Evolutionary conservation across 1,140 invertebrate genomes (phyloP), one percentile per base, ranked within the genome.

Genomic region (Drosophila sturtevanti): DNA sequence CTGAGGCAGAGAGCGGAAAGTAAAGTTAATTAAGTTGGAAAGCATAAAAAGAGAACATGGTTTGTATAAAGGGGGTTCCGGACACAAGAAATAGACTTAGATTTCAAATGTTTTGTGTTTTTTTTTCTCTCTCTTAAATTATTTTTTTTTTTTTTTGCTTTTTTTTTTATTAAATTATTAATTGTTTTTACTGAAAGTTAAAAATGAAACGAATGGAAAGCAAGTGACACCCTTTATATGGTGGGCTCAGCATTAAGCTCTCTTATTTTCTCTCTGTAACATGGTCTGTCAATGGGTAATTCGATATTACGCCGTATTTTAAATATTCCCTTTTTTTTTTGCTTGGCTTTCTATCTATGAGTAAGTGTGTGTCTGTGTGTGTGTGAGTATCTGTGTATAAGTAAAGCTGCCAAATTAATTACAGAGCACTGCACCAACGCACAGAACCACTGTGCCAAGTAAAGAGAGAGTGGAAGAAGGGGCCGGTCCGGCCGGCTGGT

Each of bases 401-500:
- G 41, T 31, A 60, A 35, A 85, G 81, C 81, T 86, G 82, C 81
- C 81, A 85, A 85, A 85, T 85, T 87, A 85, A 85, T 85, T 85
- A 85, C 81, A 85, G 81, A 85, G 81, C 81, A 78, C 81, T 85
- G 81, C 81, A 86, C 77, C 77, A 85, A 78, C 81, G 78, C 69
- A 76, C 73, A 61, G 72, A 61, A 34, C 37, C 37, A 63, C 27
- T 35, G 54, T 34, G 31, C 54, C 27, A 55, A 34, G 54, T 12
- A 34, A 16, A 14, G 52, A 55, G 22, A 18, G 41, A 12, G 31
- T 11, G 52, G 5, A 9, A 31, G 11, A 22, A 56, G 27, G 54
- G 54, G 54, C 16, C 11, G 14, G 31, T 1, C 31, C 12, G 22
- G 51, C n/a, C 31, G 54, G 22, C 16, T 56, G 54, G 54, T 56